Conservation (phyloP, 2,888 invertebrate genomes). For the Pterobdella sp. region DNA sequence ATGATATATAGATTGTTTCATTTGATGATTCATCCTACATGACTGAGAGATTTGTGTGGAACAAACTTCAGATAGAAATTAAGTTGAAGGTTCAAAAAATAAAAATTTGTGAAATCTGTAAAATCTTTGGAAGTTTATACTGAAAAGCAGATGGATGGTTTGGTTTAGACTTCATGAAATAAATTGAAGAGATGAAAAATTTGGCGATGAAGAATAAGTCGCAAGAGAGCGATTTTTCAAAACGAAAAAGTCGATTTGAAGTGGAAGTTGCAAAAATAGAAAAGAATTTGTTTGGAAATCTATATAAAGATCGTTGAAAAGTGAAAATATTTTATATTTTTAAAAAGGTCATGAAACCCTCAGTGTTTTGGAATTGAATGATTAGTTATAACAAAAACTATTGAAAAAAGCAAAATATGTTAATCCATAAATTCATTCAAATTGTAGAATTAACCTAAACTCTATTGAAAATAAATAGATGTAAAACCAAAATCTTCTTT, state of each 20-base stretch:
- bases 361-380: too few species aligned
- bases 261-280: background rate
- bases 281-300: background rate
- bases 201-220: background rate
- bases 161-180: background rate
- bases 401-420: background rate
- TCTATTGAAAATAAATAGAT: background rate
- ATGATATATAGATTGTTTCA: too few species aligned
- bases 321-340: too few species aligned
- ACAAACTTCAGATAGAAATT: too few species aligned
- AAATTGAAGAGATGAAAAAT: background rate
- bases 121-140: background rate
- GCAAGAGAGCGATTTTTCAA: background rate
- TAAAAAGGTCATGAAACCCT: too few species aligned
- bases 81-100: background rate
- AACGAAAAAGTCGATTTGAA: background rate
- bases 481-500: background rate
- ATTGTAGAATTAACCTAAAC: background rate
- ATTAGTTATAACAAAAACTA: background rate
- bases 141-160: background rate
- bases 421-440: too few species aligned
- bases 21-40: too few species aligned
- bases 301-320: background rate
- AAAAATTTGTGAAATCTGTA: background rate
- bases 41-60: too few species aligned